phyloP scores from a whole-genome alignment of 2,113 vertebrate species.

The Grantiella picta region DNA sequence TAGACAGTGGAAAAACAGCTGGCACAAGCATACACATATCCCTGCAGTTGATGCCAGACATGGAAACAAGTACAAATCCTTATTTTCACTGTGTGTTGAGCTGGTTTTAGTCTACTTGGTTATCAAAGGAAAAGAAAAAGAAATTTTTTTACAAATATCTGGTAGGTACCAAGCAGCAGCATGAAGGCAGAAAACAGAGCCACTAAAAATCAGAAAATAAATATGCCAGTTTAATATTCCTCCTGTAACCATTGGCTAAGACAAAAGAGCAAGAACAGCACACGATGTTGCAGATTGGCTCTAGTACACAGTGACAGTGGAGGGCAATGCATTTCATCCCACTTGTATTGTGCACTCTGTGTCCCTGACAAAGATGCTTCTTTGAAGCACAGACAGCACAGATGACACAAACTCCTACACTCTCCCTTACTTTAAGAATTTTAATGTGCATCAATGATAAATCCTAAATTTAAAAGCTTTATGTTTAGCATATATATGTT shows the following conservation, averaged over 20 bases:
- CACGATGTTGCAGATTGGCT: rapidly evolving
- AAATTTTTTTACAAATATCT: neutral
- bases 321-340: neutral
- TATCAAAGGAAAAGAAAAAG: neutral
- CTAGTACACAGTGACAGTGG: neutral
- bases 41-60: neutral
- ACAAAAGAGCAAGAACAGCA: neutral
- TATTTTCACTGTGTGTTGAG: neutral
- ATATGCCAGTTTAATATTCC: neutral
- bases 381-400: neutral
- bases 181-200: neutral
- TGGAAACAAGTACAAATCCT: neutral
- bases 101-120: neutral
- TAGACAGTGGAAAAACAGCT: conserved; percentile 29
- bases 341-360: neutral
- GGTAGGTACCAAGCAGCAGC: neutral
- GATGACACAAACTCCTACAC: neutral
- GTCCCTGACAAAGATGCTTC: neutral
- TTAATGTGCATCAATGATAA: neutral
- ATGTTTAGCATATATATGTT: neutral
- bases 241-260: neutral
- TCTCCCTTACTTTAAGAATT: neutral
- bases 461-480: neutral
- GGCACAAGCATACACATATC: neutral
- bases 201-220: neutral